These are phyloP conservation scores for Dreissena rostriformis DNA, from an alignment of 1,140 invertebrate genomes.

Conservation along the genomic window DNA sequence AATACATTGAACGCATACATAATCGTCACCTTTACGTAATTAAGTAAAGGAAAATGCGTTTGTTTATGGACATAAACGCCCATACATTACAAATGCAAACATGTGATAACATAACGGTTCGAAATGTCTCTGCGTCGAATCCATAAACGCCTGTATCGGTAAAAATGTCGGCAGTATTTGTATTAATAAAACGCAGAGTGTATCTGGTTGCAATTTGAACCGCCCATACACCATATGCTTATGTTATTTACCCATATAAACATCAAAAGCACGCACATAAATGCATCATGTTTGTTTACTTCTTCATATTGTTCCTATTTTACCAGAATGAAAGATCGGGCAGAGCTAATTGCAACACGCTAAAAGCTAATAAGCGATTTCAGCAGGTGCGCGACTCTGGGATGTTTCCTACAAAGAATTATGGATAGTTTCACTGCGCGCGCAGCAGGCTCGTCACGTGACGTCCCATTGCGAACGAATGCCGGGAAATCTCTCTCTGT, in stretches of 20 bases:
- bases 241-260: slow-evolving; percentile 29
- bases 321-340: slow-evolving; percentile 12
- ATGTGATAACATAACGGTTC: no score
- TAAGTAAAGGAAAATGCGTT: no score
- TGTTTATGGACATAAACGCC: no score
- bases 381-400: slow-evolving; percentile 46
- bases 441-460: slow-evolving; percentile 39
- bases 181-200: no score
- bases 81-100: no score
- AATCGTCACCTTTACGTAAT: no score
- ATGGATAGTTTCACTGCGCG: slow-evolving; percentile 45
- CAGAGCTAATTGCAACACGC: slow-evolving; percentile 24
- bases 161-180: no score
- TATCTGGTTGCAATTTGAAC: no score
- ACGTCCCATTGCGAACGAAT: slow-evolving; percentile 39
- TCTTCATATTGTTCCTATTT: slow-evolving; percentile 54
- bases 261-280: slow-evolving; percentile 41
- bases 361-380: slow-evolving; percentile 38
- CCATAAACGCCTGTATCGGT: no score
- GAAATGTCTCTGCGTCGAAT: no score
- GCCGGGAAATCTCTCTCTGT: slow-evolving; percentile 29
- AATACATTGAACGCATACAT: no score
- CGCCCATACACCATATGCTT: neutral
- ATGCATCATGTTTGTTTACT: slow-evolving; percentile 37
- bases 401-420: slow-evolving; percentile 53